These are phyloP conservation scores for Chelonia mydas DNA, from an alignment of 2,797 vertebrate species.

Conservation along the genomic window DNA sequence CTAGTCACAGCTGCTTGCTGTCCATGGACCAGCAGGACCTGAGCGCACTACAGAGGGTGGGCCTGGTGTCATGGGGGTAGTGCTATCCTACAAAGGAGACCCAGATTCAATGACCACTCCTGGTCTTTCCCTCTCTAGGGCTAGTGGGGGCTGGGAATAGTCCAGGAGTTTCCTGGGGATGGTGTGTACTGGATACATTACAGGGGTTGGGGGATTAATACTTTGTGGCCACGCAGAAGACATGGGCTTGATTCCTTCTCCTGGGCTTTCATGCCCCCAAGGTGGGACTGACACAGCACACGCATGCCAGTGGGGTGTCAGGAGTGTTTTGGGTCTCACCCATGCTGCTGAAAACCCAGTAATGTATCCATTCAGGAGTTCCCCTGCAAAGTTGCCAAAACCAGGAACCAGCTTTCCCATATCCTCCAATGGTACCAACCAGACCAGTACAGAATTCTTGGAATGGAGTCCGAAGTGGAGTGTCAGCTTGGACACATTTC, in stretches of 20 bases:
- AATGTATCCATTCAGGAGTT: neutral
- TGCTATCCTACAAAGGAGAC: neutral
- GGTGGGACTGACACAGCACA: neutral
- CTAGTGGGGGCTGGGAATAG: neutral
- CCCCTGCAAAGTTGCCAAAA: neutral
- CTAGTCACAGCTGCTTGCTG: rapidly evolving
- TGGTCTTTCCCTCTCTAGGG: neutral
- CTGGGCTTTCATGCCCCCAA: neutral
- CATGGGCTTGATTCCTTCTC: neutral
- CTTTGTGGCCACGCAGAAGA: neutral
- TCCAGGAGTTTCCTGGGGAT: neutral
- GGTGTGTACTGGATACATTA: neutral
- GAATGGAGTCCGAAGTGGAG: neutral
- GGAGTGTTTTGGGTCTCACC: neutral
- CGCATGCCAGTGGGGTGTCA: rapidly evolving
- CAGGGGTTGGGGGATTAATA: neutral
- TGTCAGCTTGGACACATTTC: neutral
- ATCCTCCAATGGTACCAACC: neutral
- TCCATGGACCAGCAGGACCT: neutral
- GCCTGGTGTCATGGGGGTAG: neutral
- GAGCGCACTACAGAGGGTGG: neutral
- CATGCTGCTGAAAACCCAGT: neutral
- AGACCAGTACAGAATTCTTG: neutral
- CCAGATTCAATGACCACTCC: neutral
- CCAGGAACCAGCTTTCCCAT: neutral